Evolutionary conservation across 2,113 vertebrate genomes (phyloP).

Genomic region (Mobula hypostoma): DNA sequence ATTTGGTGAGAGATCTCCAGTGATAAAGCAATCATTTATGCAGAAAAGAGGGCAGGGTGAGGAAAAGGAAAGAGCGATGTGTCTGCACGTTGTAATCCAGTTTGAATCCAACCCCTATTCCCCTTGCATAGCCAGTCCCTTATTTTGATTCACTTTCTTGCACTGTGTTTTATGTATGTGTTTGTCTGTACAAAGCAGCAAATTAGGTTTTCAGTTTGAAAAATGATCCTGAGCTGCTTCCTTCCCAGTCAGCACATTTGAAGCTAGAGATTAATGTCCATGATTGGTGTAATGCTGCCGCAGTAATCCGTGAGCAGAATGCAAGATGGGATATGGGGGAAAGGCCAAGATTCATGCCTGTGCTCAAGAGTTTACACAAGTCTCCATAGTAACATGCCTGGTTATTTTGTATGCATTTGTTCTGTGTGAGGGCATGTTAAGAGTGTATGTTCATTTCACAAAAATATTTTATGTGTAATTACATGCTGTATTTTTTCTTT

Average conservation of each 20-base stretch:
- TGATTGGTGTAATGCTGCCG: conserved; percentile 73
- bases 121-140: not conserved
- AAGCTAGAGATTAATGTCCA: conserved; percentile 75
- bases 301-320: conserved; percentile 86
- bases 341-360: conserved; percentile 60
- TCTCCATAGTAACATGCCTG: conserved; percentile 69
- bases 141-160: not conserved
- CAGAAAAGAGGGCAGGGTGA: not conserved
- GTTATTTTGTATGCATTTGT: conserved; percentile 45
- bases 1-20: not conserved
- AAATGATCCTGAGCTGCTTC: conserved; percentile 42
- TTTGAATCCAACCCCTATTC: not conserved
- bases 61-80: no score
- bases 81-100: not conserved
- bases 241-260: conserved; percentile 67
- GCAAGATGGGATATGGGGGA: conserved; percentile 57
- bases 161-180: not conserved
- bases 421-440: conserved; percentile 14
- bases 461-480: conserved; percentile 39
- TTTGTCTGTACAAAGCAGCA: not conserved
- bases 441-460: conserved; percentile 40
- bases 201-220: conserved; percentile 29
- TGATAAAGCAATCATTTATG: not conserved
- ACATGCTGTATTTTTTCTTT: conserved; percentile 37
- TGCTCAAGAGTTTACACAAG: conserved; percentile 58